Base-by-base conservation (phyloP, 2,113 vertebrate genomes). In the Enhydra lutris region DNA sequence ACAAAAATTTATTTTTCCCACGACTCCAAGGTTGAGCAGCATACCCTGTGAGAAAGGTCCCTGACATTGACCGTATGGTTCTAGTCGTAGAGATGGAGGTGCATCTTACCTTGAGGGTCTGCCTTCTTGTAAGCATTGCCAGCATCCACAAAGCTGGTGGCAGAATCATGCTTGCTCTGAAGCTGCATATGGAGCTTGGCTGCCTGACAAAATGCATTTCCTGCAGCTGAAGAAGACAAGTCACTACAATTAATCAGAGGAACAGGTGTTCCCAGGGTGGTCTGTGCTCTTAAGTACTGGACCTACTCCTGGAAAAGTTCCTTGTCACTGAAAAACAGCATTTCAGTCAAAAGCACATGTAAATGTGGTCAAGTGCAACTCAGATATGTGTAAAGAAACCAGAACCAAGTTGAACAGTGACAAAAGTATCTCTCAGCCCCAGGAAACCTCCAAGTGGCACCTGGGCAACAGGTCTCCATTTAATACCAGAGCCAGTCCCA, bases 51-150 rank as follows among this genome's bases (percentile, higher is more conserved):
- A 61, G n/a, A 45, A 52, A 52, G 12, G 34, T 69, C 26, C 20
- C 21, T 18, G 42, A 59, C 29, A 4, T 12, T 0, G 13, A 57
- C 57, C 24, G 67, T 23, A 6, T 21, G 4, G 31, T 17, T 85
- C 26, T 26, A 23, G 36, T 24, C 1, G 0, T 31, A 67, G 74
- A 90, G 47, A 10, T 3, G 11, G 21, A 39, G 0, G 0, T n/a
- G 0, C 13, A 13, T 36, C 98, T 97, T 97, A 99, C 99, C 99
- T 96, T 99, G 99, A 0, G 99, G 99, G 97, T 99, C 99, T 0
- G 99, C 99, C 96, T 99, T 99, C 98, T 99, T 99, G 98, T 99
- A 99, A 57, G 99, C 99, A 0, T 99, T 99, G 5, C 99, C 99
- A 0, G 99, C 99, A 0, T 99, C 99, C 82, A 99, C 99, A 4